These are phyloP conservation scores for Clivina fossor DNA, from an alignment of 2,888 invertebrate species.

Conservation along the genomic window DNA sequence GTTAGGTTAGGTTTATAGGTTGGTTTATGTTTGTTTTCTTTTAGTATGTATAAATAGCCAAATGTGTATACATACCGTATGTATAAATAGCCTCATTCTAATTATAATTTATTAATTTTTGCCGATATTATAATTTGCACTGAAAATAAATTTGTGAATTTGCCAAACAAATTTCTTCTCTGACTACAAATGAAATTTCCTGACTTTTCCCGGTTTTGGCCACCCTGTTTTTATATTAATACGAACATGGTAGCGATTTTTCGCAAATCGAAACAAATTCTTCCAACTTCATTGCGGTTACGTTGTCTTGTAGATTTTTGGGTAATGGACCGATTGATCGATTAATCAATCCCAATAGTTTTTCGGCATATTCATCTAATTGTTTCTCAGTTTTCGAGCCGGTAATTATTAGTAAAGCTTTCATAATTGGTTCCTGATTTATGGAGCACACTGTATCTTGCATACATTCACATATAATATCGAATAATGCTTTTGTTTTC, in stretches of 20 bases:
- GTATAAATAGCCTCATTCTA: too few relatives aligned
- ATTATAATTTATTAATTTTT: too few relatives aligned
- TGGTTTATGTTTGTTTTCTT: too few relatives aligned
- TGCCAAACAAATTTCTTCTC: too few relatives aligned
- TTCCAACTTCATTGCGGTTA: conserved; percentile 46
- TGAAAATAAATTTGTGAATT: too few relatives aligned
- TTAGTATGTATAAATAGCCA: too few relatives aligned
- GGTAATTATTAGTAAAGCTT: conserved; percentile 52
- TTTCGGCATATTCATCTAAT: conserved; percentile 37
- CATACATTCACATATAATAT: conserved; percentile 56
- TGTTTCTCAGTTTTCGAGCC: conserved; percentile 52
- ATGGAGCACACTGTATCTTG: conserved; percentile 53
- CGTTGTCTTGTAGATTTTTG: conserved; percentile 40
- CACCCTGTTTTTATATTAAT: background rate
- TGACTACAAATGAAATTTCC: too few relatives aligned
- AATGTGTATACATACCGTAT: too few relatives aligned
- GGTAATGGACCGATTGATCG: conserved; percentile 43
- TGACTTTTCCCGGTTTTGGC: too few relatives aligned
- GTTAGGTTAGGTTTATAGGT: too few relatives aligned
- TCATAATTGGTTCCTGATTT: conserved; percentile 56
- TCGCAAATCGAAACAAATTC: conserved; percentile 45
- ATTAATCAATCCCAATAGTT: conserved; percentile 41
- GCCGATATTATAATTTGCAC: too few relatives aligned
- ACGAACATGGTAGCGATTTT: conserved; percentile 47
- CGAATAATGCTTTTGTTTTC: conserved; percentile 53